Conservation (phyloP, 2,888 invertebrate genomes). For the Plusia festucae region DNA sequence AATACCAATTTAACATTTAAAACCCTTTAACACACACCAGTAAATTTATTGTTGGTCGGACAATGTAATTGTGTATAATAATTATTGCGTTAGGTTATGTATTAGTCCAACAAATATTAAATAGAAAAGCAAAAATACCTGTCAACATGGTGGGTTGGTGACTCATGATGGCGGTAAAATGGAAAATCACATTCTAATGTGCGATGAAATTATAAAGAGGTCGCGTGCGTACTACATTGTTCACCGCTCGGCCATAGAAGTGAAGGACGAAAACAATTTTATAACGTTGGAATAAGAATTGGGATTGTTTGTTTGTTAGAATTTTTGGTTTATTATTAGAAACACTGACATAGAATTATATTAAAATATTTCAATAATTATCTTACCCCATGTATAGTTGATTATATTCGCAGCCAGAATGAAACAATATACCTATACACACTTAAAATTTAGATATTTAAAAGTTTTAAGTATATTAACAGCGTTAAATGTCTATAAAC, state of each 20-base stretch:
- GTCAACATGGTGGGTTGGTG: constrained; percentile 68
- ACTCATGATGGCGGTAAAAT: constrained; percentile 66
- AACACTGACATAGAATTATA: too few relatives aligned
- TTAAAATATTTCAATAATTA: too few relatives aligned
- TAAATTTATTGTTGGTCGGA: constrained; percentile 21
- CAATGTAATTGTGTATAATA: constrained; percentile 12
- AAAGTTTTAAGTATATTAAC: constrained; percentile 55
- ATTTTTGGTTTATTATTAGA: too few relatives aligned
- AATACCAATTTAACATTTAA: constrained; percentile 43
- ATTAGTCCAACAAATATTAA: constrained; percentile 21
- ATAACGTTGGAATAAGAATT: constrained; percentile 17
- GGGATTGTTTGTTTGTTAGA: too few relatives aligned
- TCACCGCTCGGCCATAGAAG: constrained; percentile 56
- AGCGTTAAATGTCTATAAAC: constrained; percentile 65
- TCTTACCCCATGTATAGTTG: constrained; percentile 68
- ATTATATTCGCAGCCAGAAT: constrained; percentile 54
- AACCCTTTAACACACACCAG: constrained; percentile 21
- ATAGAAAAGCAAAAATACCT: constrained; percentile 33
- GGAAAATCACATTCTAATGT: constrained; percentile 71
- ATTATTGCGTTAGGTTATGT: constrained; percentile 20
- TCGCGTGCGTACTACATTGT: constrained; percentile 66
- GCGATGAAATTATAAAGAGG: constrained; percentile 63
- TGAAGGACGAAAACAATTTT: constrained; percentile 57
- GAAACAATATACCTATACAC: constrained; percentile 58
- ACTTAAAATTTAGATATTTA: constrained; percentile 48